These are phyloP conservation scores for Xenopus laevis DNA, from an alignment of 2,113 vertebrate genomes.

Conservation along the genomic window DNA sequence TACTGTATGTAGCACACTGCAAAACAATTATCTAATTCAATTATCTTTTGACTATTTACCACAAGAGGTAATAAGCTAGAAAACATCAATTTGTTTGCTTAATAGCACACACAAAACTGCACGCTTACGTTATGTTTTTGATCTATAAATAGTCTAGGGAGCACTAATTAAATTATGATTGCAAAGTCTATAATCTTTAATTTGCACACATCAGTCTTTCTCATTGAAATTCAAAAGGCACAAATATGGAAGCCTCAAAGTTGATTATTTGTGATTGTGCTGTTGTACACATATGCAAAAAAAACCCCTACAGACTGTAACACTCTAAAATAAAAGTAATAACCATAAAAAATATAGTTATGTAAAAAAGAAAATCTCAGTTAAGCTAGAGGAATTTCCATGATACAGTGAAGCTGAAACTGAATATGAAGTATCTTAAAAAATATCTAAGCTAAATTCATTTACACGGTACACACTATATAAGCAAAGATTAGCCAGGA, in stretches of 20 bases:
- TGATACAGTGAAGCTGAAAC: too few relatives aligned
- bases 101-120: constrained; percentile 11
- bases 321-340: too few relatives aligned
- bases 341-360: too few relatives aligned
- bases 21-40: constrained; percentile 29
- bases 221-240: constrained; percentile 4
- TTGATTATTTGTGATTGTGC: background rate
- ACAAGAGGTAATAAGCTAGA: constrained; percentile 14
- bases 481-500: too few relatives aligned
- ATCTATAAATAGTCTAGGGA: constrained; percentile 18
- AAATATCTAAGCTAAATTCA: too few relatives aligned
- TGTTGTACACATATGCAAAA: too few relatives aligned
- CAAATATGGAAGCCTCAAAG: background rate
- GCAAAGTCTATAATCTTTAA: constrained; percentile 19
- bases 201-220: constrained; percentile 1
- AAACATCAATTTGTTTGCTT: constrained; percentile 25
- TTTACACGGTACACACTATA: too few relatives aligned
- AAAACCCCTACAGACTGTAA: too few relatives aligned
- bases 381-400: too few relatives aligned
- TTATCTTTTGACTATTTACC: constrained; percentile 30
- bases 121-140: constrained; percentile 16
- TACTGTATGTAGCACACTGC: too few relatives aligned
- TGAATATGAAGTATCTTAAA: too few relatives aligned
- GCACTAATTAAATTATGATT: constrained; percentile 26
- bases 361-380: too few relatives aligned